Evolutionary conservation across 1,140 invertebrate species (phyloP).

Genomic region (Pseudachorutes palmiensis): DNA sequence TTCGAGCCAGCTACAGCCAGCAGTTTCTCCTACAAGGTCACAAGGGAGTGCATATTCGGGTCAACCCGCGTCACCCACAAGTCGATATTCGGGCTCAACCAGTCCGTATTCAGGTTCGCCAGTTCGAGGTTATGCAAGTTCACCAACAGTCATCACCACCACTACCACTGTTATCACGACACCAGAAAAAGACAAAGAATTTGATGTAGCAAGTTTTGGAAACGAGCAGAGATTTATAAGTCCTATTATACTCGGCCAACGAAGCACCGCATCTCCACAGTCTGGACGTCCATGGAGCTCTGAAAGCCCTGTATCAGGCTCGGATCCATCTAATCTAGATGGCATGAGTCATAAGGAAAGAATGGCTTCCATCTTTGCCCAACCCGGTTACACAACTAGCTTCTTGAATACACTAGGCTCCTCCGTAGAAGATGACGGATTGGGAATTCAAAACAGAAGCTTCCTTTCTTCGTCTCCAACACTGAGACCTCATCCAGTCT

Average conservation of each 20-base stretch:
- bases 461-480: background rate
- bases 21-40: background rate
- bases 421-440: slow-evolving; percentile 13
- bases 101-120: slow-evolving; percentile 40
- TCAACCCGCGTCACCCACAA: no score
- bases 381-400: slow-evolving; percentile 36
- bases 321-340: background rate
- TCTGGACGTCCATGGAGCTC: slow-evolving; percentile 31
- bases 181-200: slow-evolving; percentile 45
- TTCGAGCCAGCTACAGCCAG: background rate
- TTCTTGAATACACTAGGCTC: slow-evolving; percentile 35
- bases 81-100: slow-evolving; percentile 39
- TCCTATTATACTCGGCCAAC: background rate
- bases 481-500: slow-evolving; percentile 16
- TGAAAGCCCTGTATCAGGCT: slow-evolving; percentile 9
- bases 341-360: background rate
- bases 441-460: slow-evolving; percentile 11
- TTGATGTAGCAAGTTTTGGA: slow-evolving; percentile 42
- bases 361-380: slow-evolving; percentile 33
- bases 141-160: slow-evolving; percentile 40
- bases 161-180: slow-evolving; percentile 38
- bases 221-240: slow-evolving; percentile 40
- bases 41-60: no score
- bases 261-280: slow-evolving; percentile 27
- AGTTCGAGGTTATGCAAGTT: slow-evolving; percentile 40